Conservation (phyloP, 2,113 vertebrate species). For the Pseudopodoces humilis region DNA sequence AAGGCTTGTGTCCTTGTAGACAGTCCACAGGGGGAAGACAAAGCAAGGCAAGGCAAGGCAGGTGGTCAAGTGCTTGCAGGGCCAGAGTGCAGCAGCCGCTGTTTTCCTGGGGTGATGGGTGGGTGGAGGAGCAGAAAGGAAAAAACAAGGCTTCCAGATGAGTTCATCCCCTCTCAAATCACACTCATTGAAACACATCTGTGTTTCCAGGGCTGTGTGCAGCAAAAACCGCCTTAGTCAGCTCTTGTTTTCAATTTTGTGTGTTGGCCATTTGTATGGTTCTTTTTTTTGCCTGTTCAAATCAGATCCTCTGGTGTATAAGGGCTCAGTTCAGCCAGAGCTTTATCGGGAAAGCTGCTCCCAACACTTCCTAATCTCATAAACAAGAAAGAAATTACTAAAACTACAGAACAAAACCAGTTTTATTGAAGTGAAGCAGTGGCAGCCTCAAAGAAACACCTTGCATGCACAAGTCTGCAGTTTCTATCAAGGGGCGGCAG, state of each 20-base stretch:
- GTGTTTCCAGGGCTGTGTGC: slow-evolving; percentile 24
- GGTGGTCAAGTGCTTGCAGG: neutral
- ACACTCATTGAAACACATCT: slow-evolving; percentile 33
- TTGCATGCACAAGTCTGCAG: neutral
- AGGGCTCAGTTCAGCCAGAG: slow-evolving; percentile 39
- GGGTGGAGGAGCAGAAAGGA: slow-evolving; percentile 51
- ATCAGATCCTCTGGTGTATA: slow-evolving; percentile 53
- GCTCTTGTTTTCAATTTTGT: slow-evolving; percentile 37
- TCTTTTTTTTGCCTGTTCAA: neutral
- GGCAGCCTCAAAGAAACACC: slow-evolving; percentile 43
- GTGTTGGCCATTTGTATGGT: slow-evolving; percentile 30
- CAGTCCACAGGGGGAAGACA: neutral
- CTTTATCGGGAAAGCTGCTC: slow-evolving; percentile 52
- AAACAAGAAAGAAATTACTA: slow-evolving; percentile 57
- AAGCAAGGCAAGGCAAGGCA: neutral
- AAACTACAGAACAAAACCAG: slow-evolving; percentile 54
- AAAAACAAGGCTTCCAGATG: slow-evolving; percentile 55
- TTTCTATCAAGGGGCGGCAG: slow-evolving; percentile 13
- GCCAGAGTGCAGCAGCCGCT: fast-evolving
- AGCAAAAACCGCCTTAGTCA: slow-evolving; percentile 3
- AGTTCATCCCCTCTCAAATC: slow-evolving; percentile 43
- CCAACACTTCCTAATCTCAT: slow-evolving; percentile 50
- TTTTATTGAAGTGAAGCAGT: slow-evolving; percentile 52
- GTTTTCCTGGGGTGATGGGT: neutral
- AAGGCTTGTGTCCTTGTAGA: neutral